Conservation (phyloP, 92 coral and sea anemone species). For the Palythoa caribaeorum region DNA sequence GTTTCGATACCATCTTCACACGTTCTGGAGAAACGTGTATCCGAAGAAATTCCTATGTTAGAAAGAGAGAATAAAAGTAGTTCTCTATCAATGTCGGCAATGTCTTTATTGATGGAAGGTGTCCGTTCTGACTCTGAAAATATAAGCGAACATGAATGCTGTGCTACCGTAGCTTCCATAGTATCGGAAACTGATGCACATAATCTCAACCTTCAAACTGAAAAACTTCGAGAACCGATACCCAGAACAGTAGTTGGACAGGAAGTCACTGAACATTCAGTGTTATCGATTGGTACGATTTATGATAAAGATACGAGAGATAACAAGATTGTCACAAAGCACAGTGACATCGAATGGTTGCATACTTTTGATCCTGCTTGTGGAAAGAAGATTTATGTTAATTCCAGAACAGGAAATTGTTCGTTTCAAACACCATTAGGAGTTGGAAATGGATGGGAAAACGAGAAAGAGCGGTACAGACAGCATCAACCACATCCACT, state of each 20-base stretch:
- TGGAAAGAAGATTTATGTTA: slow-evolving; percentile 73
- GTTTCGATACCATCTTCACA: not conserved
- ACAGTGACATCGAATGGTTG: slow-evolving; percentile 64
- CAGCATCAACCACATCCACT: slow-evolving; percentile 68
- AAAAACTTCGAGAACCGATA: not conserved
- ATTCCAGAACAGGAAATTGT: slow-evolving; percentile 88
- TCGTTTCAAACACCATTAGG: slow-evolving; percentile 67
- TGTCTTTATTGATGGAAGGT: not conserved
- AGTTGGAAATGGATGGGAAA: slow-evolving; percentile 3
- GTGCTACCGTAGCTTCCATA: not conserved
- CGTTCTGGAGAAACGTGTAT: not conserved
- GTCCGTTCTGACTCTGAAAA: not conserved
- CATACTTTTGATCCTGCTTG: slow-evolving; percentile 65
- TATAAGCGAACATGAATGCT: not conserved
- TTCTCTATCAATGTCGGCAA: not conserved
- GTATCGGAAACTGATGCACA: not conserved
- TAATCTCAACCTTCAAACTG: not conserved
- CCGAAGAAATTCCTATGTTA: not conserved
- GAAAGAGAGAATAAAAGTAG: not conserved
- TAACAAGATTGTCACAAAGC: not conserved
- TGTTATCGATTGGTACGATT: not conserved
- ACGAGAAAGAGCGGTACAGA: not conserved
- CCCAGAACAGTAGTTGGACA: not conserved
- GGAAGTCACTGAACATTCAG: not conserved
- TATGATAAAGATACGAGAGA: not conserved